phyloP scores from a whole-genome alignment of 2,113 vertebrate genomes.

The Gobio gobio region DNA sequence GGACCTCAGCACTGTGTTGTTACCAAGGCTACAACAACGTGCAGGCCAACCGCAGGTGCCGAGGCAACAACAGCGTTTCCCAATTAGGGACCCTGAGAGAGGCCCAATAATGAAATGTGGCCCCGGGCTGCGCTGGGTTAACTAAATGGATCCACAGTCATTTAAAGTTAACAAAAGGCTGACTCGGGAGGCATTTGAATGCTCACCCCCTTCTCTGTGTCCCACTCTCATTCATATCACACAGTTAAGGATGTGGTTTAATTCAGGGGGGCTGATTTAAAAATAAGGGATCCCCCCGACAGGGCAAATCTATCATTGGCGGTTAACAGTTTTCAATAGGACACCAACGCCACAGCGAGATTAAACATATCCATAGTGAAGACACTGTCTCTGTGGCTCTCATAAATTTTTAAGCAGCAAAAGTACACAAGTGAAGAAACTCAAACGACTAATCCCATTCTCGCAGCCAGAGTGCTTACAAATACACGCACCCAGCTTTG shows the following conservation, averaged over 20 bases:
- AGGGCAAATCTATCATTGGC: constrained; percentile 31
- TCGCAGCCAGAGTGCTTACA: constrained; percentile 26
- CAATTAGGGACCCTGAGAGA: constrained; percentile 76
- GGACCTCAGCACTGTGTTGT: constrained; percentile 71
- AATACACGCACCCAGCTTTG: constrained; percentile 33
- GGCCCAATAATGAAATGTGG: constrained; percentile 73
- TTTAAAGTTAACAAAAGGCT: constrained; percentile 68
- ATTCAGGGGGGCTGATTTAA: constrained; percentile 24
- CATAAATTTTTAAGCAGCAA: neutral
- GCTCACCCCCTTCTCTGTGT: constrained; percentile 53
- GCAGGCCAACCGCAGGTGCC: constrained; percentile 74
- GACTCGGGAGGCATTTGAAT: constrained; percentile 56
- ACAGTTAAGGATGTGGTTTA: constrained; percentile 35
- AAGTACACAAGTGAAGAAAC: neutral
- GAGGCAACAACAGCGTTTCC: constrained; percentile 69
- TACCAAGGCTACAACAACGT: constrained; percentile 76
- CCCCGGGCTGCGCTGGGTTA: constrained; percentile 69
- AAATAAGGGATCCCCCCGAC: constrained; percentile 33
- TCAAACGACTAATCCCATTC: constrained; percentile 5
- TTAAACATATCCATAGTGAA: constrained; percentile 10
- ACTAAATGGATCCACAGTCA: constrained; percentile 71
- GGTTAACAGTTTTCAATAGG: constrained; percentile 26
- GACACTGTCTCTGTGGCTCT: neutral
- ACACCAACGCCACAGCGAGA: neutral
- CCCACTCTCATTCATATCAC: constrained; percentile 43